A percentile compares a stretch with the other conserved stretches of the same genome.
Conservation (phyloP, 2,113 vertebrate species). For the Okapia johnstoni region DNA sequence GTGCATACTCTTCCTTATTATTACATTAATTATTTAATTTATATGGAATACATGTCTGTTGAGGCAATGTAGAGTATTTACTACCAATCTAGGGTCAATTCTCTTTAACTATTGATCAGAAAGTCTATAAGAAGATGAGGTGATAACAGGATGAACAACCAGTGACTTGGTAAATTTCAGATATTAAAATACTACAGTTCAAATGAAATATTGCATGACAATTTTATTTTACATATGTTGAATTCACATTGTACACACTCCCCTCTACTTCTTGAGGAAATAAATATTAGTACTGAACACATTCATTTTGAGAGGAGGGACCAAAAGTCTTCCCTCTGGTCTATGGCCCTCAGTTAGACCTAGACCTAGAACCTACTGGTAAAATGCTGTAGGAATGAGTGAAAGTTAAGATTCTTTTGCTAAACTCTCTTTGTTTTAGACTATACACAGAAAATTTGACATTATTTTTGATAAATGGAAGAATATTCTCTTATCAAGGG, state of each 20-base stretch:
- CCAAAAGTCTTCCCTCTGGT: background rate
- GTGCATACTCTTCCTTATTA: background rate
- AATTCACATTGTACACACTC: background rate
- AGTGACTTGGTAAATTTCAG: background rate
- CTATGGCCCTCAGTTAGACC: background rate
- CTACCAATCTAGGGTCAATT: background rate
- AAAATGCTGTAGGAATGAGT: background rate
- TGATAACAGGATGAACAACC: background rate
- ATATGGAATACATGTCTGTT: background rate
- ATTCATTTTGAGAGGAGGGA: background rate
- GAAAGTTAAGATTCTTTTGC: background rate
- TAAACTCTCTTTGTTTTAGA: background rate
- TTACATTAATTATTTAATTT: constrained; percentile 8
- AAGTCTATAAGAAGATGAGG: background rate
- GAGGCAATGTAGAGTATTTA: background rate
- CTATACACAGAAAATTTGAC: background rate
- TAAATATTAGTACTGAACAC: background rate
- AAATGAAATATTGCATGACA: background rate
- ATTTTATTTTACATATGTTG: background rate
- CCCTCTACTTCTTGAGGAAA: background rate
- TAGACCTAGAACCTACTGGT: background rate
- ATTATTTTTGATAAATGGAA: background rate
- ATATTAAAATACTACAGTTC: background rate
- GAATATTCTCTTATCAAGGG: background rate
- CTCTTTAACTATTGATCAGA: background rate